phyloP scores from a whole-genome alignment of 2,113 vertebrate genomes.

The Saguinus midas region DNA sequence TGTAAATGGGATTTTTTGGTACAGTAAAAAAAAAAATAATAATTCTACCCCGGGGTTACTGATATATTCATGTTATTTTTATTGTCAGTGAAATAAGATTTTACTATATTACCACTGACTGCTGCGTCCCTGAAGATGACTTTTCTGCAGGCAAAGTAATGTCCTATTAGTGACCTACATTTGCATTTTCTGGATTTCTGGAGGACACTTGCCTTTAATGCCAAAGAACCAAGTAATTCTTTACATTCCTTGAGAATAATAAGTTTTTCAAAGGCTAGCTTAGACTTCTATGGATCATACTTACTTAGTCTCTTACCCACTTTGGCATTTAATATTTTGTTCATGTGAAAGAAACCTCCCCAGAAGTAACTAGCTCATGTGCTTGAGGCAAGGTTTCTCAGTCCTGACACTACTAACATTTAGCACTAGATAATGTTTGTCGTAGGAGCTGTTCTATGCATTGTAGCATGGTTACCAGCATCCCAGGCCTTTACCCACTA shows the following conservation, averaged over 20 bases:
- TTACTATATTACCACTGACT: conserved; percentile 50
- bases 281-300: not conserved
- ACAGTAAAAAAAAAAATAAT: conserved; percentile 24
- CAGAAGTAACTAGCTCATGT: not conserved
- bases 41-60: conserved; percentile 66
- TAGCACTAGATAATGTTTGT: not conserved
- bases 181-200: not conserved
- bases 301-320: not conserved
- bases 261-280: not conserved
- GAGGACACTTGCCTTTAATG: not conserved
- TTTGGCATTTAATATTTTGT: not conserved
- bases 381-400: not conserved
- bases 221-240: not conserved
- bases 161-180: conserved; percentile 17
- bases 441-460: not conserved
- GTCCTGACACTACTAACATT: not conserved
- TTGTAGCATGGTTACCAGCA: not conserved
- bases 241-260: not conserved
- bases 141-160: conserved; percentile 44
- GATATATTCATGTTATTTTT: conserved; percentile 66
- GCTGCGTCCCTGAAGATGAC: conserved; percentile 36
- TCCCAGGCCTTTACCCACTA: not conserved
- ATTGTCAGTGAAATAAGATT: conserved; percentile 67
- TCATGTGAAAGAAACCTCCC: not conserved
- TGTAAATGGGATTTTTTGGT: conserved; percentile 77